Evolutionary conservation across 1,140 invertebrate genomes (phyloP).

Genomic region (Xylocopa sonorina): DNA sequence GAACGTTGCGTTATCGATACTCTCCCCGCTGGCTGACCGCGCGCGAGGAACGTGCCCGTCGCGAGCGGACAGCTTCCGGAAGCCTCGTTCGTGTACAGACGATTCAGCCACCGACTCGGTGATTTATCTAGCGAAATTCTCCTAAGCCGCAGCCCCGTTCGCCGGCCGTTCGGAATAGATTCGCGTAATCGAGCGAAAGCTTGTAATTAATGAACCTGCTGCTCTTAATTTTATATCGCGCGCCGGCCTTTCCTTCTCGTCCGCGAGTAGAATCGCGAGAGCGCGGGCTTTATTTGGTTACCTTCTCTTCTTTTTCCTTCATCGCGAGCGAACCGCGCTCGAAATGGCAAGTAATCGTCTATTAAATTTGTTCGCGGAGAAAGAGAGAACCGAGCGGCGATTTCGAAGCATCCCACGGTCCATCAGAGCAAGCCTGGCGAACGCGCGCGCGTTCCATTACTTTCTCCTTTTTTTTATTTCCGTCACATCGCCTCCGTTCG

Average conservation of each 20-base stretch:
- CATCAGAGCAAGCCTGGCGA: background rate
- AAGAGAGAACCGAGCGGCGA: too few relatives aligned
- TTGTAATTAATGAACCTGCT: slow-evolving; percentile 4
- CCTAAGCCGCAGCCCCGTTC: slow-evolving; percentile 10
- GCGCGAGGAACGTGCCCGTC: background rate
- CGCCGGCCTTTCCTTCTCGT: slow-evolving; percentile 1
- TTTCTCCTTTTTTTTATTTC: slow-evolving; percentile 37
- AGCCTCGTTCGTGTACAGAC: background rate
- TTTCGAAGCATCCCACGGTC: background rate
- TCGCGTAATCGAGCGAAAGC: slow-evolving; percentile 23
- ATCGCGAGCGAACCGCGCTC: too few relatives aligned
- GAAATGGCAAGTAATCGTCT: too few relatives aligned
- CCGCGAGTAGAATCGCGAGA: background rate
- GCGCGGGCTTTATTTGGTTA: background rate
- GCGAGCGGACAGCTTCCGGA: slow-evolving; percentile 33
- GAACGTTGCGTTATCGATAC: slow-evolving; percentile 17
- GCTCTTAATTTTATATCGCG: slow-evolving; percentile 12
- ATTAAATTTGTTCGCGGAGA: too few relatives aligned
- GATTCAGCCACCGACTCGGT: slow-evolving; percentile 23
- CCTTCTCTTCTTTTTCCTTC: background rate
- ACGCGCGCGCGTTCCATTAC: slow-evolving; percentile 12
- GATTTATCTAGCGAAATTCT: slow-evolving; percentile 42
- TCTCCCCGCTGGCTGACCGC: background rate
- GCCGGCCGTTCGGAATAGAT: background rate
- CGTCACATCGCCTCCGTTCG: slow-evolving; percentile 15